These are phyloP conservation scores for Catharus fuscescens DNA, from an alignment of 2,113 vertebrate genomes.

Conservation along the genomic window DNA sequence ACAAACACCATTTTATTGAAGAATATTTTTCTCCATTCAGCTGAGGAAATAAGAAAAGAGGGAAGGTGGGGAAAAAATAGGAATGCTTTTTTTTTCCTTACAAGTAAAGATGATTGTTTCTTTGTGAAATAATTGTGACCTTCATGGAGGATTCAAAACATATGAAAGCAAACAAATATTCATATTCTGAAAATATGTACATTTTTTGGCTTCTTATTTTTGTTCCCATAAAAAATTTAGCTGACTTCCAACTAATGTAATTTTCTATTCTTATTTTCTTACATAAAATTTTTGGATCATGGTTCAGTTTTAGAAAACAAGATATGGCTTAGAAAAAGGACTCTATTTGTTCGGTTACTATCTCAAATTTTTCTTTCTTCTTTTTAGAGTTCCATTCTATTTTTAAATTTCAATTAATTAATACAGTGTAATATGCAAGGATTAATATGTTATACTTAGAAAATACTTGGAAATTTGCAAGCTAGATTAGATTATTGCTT, in stretches of 20 bases:
- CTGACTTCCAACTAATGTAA: neutral
- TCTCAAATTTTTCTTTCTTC: neutral
- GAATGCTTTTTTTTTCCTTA: neutral
- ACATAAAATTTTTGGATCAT: neutral
- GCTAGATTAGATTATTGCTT: neutral
- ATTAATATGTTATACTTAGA: neutral
- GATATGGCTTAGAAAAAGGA: neutral
- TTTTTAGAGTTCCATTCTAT: neutral
- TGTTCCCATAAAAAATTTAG: neutral
- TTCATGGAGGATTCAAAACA: neutral
- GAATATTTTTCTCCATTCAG: neutral
- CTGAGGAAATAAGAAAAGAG: neutral
- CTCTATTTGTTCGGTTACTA: neutral
- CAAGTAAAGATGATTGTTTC: neutral
- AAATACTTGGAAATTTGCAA: neutral
- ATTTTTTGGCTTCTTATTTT: neutral
- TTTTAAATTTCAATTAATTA: neutral
- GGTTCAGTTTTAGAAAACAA: neutral
- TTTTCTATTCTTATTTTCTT: neutral
- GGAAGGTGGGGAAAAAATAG: accelerated
- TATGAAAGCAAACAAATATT: neutral
- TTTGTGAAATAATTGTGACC: neutral
- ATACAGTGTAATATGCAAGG: neutral
- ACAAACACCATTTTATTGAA: neutral
- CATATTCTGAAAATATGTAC: neutral